Percentiles rank a stretch among this genome's conserved stretches.
phyloP scores from a whole-genome alignment of 2,888 invertebrate species.

The Anoplius nigerrimus region DNA sequence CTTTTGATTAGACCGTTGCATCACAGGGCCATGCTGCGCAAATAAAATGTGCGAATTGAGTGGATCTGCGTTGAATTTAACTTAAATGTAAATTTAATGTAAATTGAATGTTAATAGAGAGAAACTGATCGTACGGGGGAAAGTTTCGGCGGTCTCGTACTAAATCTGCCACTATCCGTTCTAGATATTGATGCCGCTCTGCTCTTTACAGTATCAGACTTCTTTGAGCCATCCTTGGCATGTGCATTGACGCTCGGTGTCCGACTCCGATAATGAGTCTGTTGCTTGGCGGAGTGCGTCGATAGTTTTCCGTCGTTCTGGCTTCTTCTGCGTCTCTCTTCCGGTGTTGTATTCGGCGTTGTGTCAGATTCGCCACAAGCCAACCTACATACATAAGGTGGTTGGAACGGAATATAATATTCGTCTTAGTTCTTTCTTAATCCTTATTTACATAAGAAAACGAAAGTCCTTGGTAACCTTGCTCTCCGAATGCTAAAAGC shows the following conservation, averaged over 20 bases:
- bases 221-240: slow-evolving; percentile 57
- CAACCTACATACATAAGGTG: slow-evolving; percentile 40
- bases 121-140: slow-evolving; percentile 50
- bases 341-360: slow-evolving; percentile 66
- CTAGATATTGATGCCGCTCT: slow-evolving; percentile 76
- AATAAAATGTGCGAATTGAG: not conserved
- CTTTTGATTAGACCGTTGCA: slow-evolving; percentile 58
- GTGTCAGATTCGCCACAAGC: slow-evolving; percentile 66
- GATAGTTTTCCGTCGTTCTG: slow-evolving; percentile 59
- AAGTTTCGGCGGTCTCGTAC: slow-evolving; percentile 77
- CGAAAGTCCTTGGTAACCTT: slow-evolving; percentile 38
- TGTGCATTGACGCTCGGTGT: slow-evolving; percentile 52
- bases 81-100: not conserved
- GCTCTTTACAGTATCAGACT: slow-evolving; percentile 56
- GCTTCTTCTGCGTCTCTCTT: slow-evolving; percentile 60
- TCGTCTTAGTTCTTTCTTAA: not conserved
- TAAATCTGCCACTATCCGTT: slow-evolving; percentile 81
- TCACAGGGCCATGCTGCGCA: slow-evolving; percentile 39
- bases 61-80: no score
- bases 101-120: not conserved
- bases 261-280: slow-evolving; percentile 58
- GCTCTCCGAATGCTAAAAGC: slow-evolving; percentile 66
- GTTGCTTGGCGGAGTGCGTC: slow-evolving; percentile 50
- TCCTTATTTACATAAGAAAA: not conserved
- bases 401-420: no score